phyloP scores from a whole-genome alignment of 2,888 invertebrate genomes.

The Cerceris rybyensis region DNA sequence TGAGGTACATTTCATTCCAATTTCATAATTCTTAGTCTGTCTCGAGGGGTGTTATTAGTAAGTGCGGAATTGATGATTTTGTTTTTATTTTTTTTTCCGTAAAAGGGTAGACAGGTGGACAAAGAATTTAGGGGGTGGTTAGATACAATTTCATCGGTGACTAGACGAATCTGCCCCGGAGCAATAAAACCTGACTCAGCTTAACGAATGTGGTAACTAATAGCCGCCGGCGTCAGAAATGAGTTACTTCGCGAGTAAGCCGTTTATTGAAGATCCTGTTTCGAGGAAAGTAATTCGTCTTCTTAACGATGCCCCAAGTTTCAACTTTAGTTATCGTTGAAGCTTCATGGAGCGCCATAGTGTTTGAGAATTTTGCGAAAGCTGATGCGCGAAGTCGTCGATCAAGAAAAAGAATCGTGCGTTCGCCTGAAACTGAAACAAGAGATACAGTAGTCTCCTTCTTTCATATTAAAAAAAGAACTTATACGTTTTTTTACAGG shows the following conservation, averaged over 20 bases:
- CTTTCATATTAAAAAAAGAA: no score
- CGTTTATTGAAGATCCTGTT: constrained; percentile 48
- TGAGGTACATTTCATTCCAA: no score
- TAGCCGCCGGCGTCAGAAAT: constrained; percentile 43
- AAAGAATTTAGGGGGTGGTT: constrained; percentile 27
- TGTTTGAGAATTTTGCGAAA: constrained; percentile 9
- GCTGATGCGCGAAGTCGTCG: background rate
- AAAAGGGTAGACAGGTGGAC: background rate
- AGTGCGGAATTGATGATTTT: background rate
- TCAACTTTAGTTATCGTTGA: background rate
- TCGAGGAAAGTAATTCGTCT: constrained; percentile 43
- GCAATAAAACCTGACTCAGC: constrained; percentile 48
- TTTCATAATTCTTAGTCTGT: no score
- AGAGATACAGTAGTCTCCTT: no score
- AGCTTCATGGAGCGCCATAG: background rate
- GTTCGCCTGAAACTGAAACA: no score
- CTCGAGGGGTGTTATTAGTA: no score
- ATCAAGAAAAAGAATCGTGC: no score
- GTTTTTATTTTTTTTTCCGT: background rate
- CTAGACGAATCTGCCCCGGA: constrained; percentile 46
- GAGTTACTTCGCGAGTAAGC: constrained; percentile 39
- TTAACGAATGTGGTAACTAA: constrained; percentile 57
- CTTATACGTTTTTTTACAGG: no score
- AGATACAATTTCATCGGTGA: constrained; percentile 44
- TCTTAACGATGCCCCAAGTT: constrained; percentile 40